A percentile compares a stretch with the other conserved stretches of the same genome.
These are phyloP conservation scores for Eupithecia insigniata DNA, from an alignment of 2,888 invertebrate species.

Conservation along the genomic window DNA sequence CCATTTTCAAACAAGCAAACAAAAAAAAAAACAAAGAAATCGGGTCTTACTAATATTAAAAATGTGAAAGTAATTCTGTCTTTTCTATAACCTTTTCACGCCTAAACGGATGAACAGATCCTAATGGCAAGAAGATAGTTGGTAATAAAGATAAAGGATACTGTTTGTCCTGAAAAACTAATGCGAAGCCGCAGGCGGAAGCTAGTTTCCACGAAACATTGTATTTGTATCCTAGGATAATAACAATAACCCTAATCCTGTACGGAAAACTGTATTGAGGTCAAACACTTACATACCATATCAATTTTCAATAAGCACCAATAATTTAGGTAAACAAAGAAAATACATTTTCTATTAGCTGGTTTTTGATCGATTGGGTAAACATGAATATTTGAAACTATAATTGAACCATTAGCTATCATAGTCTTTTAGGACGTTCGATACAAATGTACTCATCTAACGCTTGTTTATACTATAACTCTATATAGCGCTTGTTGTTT, in stretches of 20 bases:
- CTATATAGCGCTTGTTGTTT: slow-evolving; percentile 12
- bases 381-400: slow-evolving; percentile 10
- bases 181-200: not conserved
- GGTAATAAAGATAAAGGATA: not conserved
- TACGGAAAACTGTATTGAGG: too few species aligned
- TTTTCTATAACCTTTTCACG: too few species aligned
- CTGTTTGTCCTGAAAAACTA: not conserved
- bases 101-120: too few species aligned
- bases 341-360: not conserved
- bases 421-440: slow-evolving; percentile 17
- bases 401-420: slow-evolving; percentile 19
- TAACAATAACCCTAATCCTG: too few species aligned
- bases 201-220: not conserved
- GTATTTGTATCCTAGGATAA: too few species aligned
- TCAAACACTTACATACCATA: not conserved
- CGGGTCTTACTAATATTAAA: too few species aligned
- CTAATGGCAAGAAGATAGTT: too few species aligned
- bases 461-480: slow-evolving; percentile 22
- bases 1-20: too few species aligned
- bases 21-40: too few species aligned
- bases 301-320: not conserved
- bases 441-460: slow-evolving; percentile 36
- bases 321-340: not conserved
- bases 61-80: too few species aligned
- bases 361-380: not conserved